Evolutionary conservation across 2,113 vertebrate species (phyloP).

Genomic region (Heptranchias perlo): DNA sequence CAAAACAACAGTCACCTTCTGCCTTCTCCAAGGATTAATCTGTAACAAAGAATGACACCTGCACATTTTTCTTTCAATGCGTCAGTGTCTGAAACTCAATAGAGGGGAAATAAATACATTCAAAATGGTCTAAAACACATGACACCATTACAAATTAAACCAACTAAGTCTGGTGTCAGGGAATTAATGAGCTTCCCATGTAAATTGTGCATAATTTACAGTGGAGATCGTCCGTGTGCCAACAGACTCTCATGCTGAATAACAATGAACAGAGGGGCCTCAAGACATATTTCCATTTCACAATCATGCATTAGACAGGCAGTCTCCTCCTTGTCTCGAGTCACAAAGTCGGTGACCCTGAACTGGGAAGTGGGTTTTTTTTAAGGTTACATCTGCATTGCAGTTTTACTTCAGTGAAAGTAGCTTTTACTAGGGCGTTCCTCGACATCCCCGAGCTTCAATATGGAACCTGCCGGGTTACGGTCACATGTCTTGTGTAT

Average conservation of each 20-base stretch:
- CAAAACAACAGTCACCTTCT: background rate
- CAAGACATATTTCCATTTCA: constrained; percentile 42
- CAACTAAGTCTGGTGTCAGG: constrained; percentile 58
- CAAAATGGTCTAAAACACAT: constrained; percentile 52
- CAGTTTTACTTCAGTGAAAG: background rate
- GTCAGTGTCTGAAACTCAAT: background rate
- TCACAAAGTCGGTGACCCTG: background rate
- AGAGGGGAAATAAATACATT: constrained; percentile 43
- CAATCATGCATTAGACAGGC: background rate
- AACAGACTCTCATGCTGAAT: constrained; percentile 63
- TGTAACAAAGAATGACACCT: background rate
- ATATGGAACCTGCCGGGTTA: constrained; percentile 52
- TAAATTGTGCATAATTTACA: constrained; percentile 71
- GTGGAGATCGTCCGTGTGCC: constrained; percentile 61
- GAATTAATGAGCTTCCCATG: constrained; percentile 69
- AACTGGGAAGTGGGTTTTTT: constrained; percentile 39
- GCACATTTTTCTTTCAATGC: background rate
- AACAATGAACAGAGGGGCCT: constrained; percentile 57
- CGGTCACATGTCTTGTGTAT: constrained; percentile 53
- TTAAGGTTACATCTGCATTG: constrained; percentile 36
- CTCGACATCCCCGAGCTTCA: constrained; percentile 42
- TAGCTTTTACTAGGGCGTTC: background rate
- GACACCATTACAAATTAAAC: constrained; percentile 57
- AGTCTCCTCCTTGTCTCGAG: background rate
- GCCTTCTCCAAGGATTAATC: background rate